These are phyloP conservation scores for Jordanella pulchra DNA, from an alignment of 2,797 vertebrate species.

Conservation along the genomic window DNA sequence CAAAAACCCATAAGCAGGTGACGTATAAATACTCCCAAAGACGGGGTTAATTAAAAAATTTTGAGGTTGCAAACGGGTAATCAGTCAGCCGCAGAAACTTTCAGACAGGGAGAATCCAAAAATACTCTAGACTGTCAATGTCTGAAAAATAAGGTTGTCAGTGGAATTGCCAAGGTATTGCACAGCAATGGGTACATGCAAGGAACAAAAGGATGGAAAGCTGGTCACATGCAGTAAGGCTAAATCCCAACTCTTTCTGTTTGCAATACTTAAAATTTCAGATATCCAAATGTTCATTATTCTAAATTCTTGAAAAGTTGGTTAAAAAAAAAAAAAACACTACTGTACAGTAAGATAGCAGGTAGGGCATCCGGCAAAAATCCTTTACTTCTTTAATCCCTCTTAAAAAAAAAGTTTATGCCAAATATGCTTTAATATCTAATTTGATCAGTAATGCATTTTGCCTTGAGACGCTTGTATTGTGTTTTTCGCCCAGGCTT, in stretches of 20 bases:
- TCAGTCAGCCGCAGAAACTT: neutral
- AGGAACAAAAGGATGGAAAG: neutral
- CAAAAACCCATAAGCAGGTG: neutral
- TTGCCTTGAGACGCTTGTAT: neutral
- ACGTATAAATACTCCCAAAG: neutral
- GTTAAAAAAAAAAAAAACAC: no score
- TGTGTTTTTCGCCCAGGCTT: neutral
- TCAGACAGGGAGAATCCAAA: neutral
- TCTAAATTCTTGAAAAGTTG: no score
- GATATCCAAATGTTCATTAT: no score
- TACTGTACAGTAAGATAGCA: no score
- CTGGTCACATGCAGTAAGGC: no score
- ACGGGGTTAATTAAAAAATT: slow-evolving; percentile 7
- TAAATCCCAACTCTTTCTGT: no score
- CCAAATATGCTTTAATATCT: neutral
- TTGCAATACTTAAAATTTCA: no score
- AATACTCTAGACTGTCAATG: slow-evolving; percentile 1
- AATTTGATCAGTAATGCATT: neutral
- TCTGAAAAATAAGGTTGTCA: neutral
- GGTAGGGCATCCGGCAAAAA: no score
- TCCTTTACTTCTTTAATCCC: no score
- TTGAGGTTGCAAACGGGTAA: neutral
- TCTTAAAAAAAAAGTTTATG: no score
- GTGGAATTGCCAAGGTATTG: neutral
- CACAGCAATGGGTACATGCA: neutral